Evolutionary conservation across 2,888 invertebrate species (phyloP).

Genomic region (Phytoseiulus persimilis): DNA sequence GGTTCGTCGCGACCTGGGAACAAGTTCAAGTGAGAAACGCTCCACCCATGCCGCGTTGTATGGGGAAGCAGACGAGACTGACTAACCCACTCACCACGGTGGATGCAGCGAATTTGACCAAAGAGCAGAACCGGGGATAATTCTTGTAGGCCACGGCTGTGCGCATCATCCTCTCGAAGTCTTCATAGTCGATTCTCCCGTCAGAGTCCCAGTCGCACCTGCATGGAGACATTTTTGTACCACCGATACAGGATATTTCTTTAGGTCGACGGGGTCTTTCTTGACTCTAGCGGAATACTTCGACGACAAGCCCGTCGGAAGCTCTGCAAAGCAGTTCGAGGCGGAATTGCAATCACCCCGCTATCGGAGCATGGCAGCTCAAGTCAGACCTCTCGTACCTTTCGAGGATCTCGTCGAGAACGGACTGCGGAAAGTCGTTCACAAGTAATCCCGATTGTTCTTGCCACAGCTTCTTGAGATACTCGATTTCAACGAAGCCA

Average conservation of each 20-base stretch:
- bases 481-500: constrained; percentile 44
- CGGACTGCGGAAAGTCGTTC: constrained; percentile 47
- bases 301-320: no score
- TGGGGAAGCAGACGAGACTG: no score
- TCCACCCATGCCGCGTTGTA: no score
- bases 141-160: constrained; percentile 15
- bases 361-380: no score
- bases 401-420: constrained; percentile 48
- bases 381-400: constrained; percentile 40
- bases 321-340: no score
- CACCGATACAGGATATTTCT: no score
- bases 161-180: constrained; percentile 62
- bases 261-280: no score
- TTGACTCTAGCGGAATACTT: no score
- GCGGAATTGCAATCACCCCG: no score
- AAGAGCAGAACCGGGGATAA: constrained; percentile 44
- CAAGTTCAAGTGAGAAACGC: background rate
- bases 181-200: constrained; percentile 78
- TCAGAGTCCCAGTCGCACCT: constrained; percentile 54
- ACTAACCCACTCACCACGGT: constrained; percentile 32
- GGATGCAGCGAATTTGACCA: constrained; percentile 45
- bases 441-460: constrained; percentile 44
- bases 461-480: constrained; percentile 44
- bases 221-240: no score
- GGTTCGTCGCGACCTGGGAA: constrained; percentile 43